These are phyloP conservation scores for human (Homo sapiens) DNA, from an alignment of 2,113 vertebrate species.

Conservation along the genomic window GRCh38 chr3:2047501-2048000, in stretches of 20 bases:
- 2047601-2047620: background rate
- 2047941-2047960: background rate
- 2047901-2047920: background rate
- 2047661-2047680: background rate
- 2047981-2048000: background rate
- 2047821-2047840: background rate
- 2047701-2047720: background rate
- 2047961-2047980: background rate
- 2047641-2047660: background rate
- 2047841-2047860: background rate
- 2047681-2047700: background rate
- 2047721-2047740: background rate
- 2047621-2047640: background rate
- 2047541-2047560: background rate
- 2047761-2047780: background rate
- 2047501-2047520: background rate
- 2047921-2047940: background rate
- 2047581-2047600: background rate
- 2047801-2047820: background rate
- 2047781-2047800: background rate
- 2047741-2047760: background rate
- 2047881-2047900: background rate
- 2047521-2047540: background rate
- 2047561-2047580: background rate
- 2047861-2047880: background rate